These are phyloP conservation scores for Xestia ashworthii DNA, from an alignment of 2,888 invertebrate genomes.

Conservation along the genomic window DNA sequence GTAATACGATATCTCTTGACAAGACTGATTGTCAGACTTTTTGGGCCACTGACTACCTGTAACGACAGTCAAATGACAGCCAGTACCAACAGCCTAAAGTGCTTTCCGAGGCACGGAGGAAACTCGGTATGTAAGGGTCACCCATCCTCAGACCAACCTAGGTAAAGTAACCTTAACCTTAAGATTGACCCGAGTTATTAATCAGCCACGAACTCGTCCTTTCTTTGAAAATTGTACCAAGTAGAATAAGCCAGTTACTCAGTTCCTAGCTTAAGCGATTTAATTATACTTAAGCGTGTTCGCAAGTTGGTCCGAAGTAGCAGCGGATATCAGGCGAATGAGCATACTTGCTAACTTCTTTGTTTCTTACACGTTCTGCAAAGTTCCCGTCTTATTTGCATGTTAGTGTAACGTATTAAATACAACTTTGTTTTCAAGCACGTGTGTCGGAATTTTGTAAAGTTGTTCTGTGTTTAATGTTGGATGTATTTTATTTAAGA, in stretches of 20 bases:
- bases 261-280: slow-evolving; percentile 19
- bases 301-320: slow-evolving; percentile 32
- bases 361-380: slow-evolving; percentile 20
- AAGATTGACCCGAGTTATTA: too few relatives aligned
- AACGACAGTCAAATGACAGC: too few relatives aligned
- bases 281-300: slow-evolving; percentile 20
- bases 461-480: neutral
- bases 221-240: neutral
- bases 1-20: too few relatives aligned
- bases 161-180: too few relatives aligned
- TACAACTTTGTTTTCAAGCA: slow-evolving; percentile 32
- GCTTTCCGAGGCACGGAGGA: too few relatives aligned
- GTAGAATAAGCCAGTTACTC: neutral
- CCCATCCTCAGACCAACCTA: too few relatives aligned
- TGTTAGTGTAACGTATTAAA: slow-evolving; percentile 10
- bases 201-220: too few relatives aligned
- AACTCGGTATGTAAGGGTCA: too few relatives aligned
- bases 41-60: too few relatives aligned
- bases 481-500: neutral
- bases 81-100: too few relatives aligned
- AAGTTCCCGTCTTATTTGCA: slow-evolving; percentile 39
- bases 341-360: slow-evolving; percentile 46
- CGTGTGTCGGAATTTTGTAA: neutral
- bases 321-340: slow-evolving; percentile 16
- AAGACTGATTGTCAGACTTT: too few relatives aligned